Evolutionary conservation across 64 coral and sea anemone genomes (phyloP), one percentile per base, ranked within the genome.

Genomic region (Actinia tenebrosa): DNA sequence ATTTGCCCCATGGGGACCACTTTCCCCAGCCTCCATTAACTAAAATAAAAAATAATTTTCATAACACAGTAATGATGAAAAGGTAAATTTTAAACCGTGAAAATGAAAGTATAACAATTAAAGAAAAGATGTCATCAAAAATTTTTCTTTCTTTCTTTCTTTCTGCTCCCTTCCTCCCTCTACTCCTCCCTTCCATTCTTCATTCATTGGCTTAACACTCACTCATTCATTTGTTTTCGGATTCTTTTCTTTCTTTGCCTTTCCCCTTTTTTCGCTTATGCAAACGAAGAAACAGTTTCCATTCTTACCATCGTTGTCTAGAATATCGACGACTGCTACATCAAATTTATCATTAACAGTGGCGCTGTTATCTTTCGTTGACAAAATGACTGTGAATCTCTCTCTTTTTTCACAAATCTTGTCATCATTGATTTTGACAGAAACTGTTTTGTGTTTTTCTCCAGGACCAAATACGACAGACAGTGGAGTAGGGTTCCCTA

Each of bases 11-110:
- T 17, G 11, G 46, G 1, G 86, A 27, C 91, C 91, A 92, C n/a
- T 84, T 52, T 44, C 79, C 50, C 91, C 91, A 92, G 0, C 77
- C 59, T 1, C 91, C 86, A 22, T 92, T 79, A 0, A 92, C 91
- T 88, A 46, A 7, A 75, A 75, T 6, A 54, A 83, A 86, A 83
- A 52, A 8, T 7, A 16, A 13, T 13, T n/a, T 30, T 43, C 11
- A 26, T 30, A 16, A 14, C 6, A 78, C 30, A 37, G 30, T 37
- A 37, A 37, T 37, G 1, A 37, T 37, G 30, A 37, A 37, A 37
- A 1, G 30, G 0, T 37, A 37, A 37, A 37, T 37, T 37, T 37
- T 37, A 37, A 0, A 37, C 30, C 0, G 30, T 1, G 1, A 37
- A 37, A 37, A 37, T 0, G 1, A 37, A 0, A 37, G 30, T 1